A percentile compares a stretch with the other conserved stretches of the same genome.
Evolutionary conservation across 2,113 vertebrate genomes (phyloP).

Genomic region (Melanostigma gelatinosum): DNA sequence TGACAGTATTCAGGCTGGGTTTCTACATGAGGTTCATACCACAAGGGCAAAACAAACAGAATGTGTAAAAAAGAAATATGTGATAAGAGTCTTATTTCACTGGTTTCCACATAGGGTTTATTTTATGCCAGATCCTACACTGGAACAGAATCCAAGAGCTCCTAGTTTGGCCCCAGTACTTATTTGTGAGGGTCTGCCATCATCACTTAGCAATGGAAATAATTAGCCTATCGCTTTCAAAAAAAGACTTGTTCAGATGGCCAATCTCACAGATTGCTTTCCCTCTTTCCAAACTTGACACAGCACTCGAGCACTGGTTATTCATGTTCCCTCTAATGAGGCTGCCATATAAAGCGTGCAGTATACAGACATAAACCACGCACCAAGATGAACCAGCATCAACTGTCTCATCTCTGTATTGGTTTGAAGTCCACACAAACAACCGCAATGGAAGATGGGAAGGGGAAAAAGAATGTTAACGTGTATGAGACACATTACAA

Average conservation of each 20-base stretch:
- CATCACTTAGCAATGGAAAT: constrained; percentile 58
- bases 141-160: constrained; percentile 26
- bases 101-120: constrained; percentile 10
- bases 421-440: constrained; percentile 21
- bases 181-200: constrained; percentile 54
- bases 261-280: constrained; percentile 42
- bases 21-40: constrained; percentile 1
- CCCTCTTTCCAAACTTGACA: constrained; percentile 44
- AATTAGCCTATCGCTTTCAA: constrained; percentile 48
- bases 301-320: constrained; percentile 27
- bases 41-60: neutral
- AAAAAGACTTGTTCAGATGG: constrained; percentile 37
- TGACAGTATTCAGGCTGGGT: neutral
- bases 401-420: neutral
- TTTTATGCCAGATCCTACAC: constrained; percentile 21
- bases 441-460: neutral
- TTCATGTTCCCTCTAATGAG: constrained; percentile 37
- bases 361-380: neutral
- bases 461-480: neutral
- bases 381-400: constrained; percentile 11
- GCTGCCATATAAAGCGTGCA: constrained; percentile 12
- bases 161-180: constrained; percentile 13
- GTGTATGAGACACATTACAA: constrained; percentile 15
- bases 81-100: neutral
- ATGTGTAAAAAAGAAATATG: neutral